Percentiles rank a stretch among this genome's conserved stretches.
Conservation (phyloP, 2,797 vertebrate genomes). For the Phoeniculus purpureus region DNA sequence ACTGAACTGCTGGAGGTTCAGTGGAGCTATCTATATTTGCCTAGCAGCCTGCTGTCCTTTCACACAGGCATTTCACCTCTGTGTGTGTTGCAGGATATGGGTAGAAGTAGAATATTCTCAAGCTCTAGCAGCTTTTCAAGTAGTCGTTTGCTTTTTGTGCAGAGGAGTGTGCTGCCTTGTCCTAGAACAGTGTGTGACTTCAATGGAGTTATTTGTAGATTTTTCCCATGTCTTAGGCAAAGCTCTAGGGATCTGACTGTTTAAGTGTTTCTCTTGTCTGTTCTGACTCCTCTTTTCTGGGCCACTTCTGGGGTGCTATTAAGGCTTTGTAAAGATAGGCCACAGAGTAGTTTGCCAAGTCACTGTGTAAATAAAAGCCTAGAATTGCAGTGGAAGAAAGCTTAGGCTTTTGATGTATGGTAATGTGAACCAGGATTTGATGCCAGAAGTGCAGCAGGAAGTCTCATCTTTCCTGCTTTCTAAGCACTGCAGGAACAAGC, state of each 20-base stretch:
- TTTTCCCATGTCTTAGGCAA: background rate
- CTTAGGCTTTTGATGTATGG: background rate
- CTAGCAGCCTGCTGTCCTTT: background rate
- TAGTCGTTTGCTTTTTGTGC: conserved; percentile 6
- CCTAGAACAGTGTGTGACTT: background rate
- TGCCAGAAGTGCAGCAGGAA: background rate
- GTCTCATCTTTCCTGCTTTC: conserved; percentile 13
- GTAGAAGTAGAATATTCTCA: background rate
- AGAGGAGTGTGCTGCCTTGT: background rate
- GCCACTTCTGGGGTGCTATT: background rate
- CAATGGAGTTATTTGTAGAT: background rate
- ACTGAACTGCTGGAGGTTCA: background rate
- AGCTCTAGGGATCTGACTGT: background rate
- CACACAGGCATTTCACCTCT: background rate
- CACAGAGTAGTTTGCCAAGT: conserved; percentile 2
- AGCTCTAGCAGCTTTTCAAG: background rate
- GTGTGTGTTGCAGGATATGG: background rate
- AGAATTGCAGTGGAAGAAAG: conserved; percentile 11
- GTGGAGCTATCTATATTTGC: background rate
- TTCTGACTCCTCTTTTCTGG: conserved; percentile 29
- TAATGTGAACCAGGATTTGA: background rate
- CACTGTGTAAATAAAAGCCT: background rate
- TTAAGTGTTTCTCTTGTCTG: conserved; percentile 1
- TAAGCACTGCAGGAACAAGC: background rate
- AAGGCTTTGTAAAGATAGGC: conserved; percentile 19